Percentiles rank a stretch among this genome's conserved stretches.
phyloP scores from a whole-genome alignment of 2,797 vertebrate genomes.

The Sebastes steindachneri region DNA sequence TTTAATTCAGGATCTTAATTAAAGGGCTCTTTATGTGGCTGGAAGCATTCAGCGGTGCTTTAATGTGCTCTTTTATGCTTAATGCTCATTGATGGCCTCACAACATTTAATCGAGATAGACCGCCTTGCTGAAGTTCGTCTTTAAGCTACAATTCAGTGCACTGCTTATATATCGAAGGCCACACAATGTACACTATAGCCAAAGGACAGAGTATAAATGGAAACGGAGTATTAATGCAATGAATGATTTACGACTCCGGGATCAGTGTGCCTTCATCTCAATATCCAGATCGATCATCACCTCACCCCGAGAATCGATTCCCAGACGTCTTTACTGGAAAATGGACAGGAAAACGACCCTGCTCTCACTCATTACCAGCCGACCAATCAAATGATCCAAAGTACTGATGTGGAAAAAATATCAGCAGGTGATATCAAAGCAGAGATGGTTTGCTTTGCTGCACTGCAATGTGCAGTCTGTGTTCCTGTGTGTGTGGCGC shows the following conservation, averaged over 20 bases:
- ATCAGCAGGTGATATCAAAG: conserved; percentile 22
- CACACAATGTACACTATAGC: conserved; percentile 3
- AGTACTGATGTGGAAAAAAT: conserved; percentile 18
- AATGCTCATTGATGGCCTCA: conserved; percentile 51
- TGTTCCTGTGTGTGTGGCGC: background rate
- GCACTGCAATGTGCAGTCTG: background rate
- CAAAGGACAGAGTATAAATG: conserved; percentile 36
- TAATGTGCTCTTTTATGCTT: conserved; percentile 59
- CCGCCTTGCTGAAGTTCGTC: conserved; percentile 35
- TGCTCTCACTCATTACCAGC: conserved; percentile 49
- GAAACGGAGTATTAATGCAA: conserved; percentile 42
- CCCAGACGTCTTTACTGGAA: conserved; percentile 64
- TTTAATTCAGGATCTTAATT: conserved; percentile 52
- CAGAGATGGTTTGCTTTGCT: background rate
- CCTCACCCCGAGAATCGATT: conserved; percentile 46
- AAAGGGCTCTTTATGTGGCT: conserved; percentile 47
- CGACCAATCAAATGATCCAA: conserved; percentile 21
- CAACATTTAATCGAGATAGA: conserved; percentile 52
- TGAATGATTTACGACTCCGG: conserved; percentile 67
- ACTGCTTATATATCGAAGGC: conserved; percentile 7
- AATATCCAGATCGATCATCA: conserved; percentile 66
- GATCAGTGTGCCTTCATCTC: conserved; percentile 62
- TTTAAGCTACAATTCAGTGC: conserved; percentile 16
- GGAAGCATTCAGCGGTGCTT: conserved; percentile 56
- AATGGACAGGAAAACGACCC: conserved; percentile 35